Conservation (phyloP, 2,797 vertebrate genomes). For the Mastacembelus armatus region DNA sequence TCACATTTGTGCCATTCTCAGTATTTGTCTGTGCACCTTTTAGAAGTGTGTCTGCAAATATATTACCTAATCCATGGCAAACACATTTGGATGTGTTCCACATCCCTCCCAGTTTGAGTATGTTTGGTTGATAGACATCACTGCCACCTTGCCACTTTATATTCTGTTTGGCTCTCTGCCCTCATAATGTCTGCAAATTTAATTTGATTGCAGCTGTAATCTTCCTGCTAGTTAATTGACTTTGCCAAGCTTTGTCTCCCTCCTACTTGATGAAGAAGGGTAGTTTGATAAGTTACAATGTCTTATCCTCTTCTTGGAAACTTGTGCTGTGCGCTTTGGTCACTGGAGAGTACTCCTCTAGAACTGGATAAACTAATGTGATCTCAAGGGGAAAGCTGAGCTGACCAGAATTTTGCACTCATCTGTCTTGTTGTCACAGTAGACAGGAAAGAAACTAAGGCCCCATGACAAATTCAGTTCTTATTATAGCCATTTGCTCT, state of each 20-base stretch:
- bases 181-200: constrained; percentile 76
- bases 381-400: constrained; percentile 32
- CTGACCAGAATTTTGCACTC: constrained; percentile 34
- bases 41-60: constrained; percentile 32
- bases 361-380: constrained; percentile 21
- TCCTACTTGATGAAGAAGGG: constrained; percentile 56
- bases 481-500: constrained; percentile 27
- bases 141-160: constrained; percentile 61
- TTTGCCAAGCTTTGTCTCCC: constrained; percentile 76
- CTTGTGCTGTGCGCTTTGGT: constrained; percentile 37
- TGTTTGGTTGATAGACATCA: constrained; percentile 64
- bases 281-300: constrained; percentile 69
- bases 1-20: neutral
- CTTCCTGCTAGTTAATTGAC: constrained; percentile 82
- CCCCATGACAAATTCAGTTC: constrained; percentile 17
- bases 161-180: constrained; percentile 70
- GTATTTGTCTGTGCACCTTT: neutral
- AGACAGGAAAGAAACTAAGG: constrained; percentile 10
- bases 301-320: constrained; percentile 45
- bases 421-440: constrained; percentile 41
- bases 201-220: constrained; percentile 84
- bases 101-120: constrained; percentile 39
- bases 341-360: constrained; percentile 24
- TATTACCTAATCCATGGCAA: constrained; percentile 41
- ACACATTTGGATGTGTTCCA: constrained; percentile 51